phyloP scores from a whole-genome alignment of 2,888 invertebrate species.

The Nyleta sp. region DNA sequence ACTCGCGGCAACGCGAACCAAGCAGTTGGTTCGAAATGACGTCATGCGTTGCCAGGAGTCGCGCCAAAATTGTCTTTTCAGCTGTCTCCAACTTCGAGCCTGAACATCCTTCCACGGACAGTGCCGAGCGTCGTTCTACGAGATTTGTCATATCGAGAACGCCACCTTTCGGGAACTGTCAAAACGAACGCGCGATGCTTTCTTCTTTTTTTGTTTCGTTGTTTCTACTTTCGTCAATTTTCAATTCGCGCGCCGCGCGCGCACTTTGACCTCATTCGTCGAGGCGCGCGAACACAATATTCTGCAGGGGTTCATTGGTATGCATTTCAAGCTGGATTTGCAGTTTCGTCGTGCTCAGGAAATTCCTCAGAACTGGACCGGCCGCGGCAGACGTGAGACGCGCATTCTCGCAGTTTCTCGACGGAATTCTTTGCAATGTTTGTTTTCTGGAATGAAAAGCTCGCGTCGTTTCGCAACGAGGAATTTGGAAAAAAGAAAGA shows the following conservation, averaged over 20 bases:
- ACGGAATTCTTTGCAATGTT: neutral
- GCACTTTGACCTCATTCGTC: constrained; percentile 38
- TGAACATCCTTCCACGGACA: constrained; percentile 13
- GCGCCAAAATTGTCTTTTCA: constrained; percentile 43
- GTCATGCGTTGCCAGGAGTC: constrained; percentile 55
- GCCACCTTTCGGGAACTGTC: constrained; percentile 3
- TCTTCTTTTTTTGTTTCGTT: too few species aligned
- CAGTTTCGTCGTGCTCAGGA: constrained; percentile 67
- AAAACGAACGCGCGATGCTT: too few species aligned
- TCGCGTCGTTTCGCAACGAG: neutral
- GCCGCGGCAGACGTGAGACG: constrained; percentile 71
- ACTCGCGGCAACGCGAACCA: constrained; percentile 52
- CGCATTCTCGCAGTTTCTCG: constrained; percentile 64
- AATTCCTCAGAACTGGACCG: constrained; percentile 77
- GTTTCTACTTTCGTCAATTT: too few species aligned
- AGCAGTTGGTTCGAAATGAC: neutral
- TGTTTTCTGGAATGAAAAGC: too few species aligned
- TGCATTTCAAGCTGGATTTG: constrained; percentile 37
- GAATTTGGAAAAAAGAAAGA: too few species aligned
- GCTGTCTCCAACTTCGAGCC: constrained; percentile 52
- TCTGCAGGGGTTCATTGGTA: constrained; percentile 70
- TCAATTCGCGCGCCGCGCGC: constrained; percentile 75
- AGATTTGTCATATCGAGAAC: constrained; percentile 24
- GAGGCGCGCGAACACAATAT: constrained; percentile 74
- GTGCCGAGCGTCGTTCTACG: constrained; percentile 19